Evolutionary conservation across 1,140 invertebrate genomes (phyloP).

Genomic region (Caenorhabditis latens): DNA sequence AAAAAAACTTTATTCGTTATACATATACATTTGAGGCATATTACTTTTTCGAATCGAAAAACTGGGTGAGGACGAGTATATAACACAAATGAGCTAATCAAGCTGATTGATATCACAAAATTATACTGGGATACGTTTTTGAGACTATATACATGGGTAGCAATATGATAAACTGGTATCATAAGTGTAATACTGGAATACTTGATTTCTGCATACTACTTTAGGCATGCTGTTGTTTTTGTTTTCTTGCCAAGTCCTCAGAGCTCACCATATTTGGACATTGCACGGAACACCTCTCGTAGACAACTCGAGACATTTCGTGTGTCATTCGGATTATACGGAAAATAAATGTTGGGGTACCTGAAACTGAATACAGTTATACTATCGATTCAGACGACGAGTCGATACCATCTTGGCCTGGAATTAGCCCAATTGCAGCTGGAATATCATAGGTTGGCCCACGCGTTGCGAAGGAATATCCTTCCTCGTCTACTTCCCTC

Average conservation of each 20-base stretch:
- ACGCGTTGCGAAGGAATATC: slow-evolving; percentile 6
- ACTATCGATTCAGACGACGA: neutral
- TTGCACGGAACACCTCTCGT: slow-evolving; percentile 20
- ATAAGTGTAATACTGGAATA: too few relatives aligned
- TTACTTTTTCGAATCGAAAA: too few relatives aligned
- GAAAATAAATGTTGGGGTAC: slow-evolving; percentile 9
- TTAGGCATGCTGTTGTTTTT: neutral
- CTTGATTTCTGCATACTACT: too few relatives aligned
- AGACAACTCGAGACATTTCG: slow-evolving; percentile 41
- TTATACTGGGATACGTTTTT: too few relatives aligned
- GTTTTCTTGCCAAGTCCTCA: slow-evolving; percentile 14
- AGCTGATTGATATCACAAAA: too few relatives aligned
- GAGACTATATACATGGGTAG: too few relatives aligned
- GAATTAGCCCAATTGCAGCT: slow-evolving; percentile 10
- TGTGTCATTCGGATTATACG: slow-evolving; percentile 43
- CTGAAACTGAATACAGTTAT: neutral
- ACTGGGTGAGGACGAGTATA: too few relatives aligned
- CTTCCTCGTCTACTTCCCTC: slow-evolving; percentile 45
- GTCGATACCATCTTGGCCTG: neutral
- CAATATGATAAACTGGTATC: too few relatives aligned
- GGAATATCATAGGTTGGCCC: slow-evolving; percentile 42
- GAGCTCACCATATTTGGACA: slow-evolving; percentile 42
- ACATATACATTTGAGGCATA: too few relatives aligned
- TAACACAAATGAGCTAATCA: too few relatives aligned
- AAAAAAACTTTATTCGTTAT: neutral